Evolutionary conservation across 2,797 vertebrate genomes (phyloP), one percentile per base, ranked within the genome.

Genomic region (Coccyzus lansbergi): DNA sequence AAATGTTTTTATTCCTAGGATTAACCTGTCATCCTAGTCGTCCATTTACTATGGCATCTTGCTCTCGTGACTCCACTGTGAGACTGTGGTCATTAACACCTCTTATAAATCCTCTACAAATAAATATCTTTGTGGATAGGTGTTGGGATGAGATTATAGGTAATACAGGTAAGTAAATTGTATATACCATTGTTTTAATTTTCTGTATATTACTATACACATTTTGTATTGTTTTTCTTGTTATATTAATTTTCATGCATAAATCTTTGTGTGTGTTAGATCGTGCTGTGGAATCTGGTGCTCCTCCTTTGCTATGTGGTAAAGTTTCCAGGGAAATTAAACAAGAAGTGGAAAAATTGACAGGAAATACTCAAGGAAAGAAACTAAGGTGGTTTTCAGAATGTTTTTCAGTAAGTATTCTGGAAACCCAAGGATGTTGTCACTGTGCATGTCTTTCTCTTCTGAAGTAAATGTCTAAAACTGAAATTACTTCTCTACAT

Each of bases 1-100:
- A 69, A 86, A 55, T 63, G 20, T n/a, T 34, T 15, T 92, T 33
- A 53, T 71, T 83, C 1, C 52, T 87, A 99, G 99, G 99, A 82
- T 94, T 99, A 86, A 99, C 99, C 0, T 99, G 99, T 82, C 99
- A 99, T 74, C 99, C 99, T 42, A 98, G 95, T 72, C 98, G 98
- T 49, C 99, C 99, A 0, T 99, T 99, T 97, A 99, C 99, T 28
- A 98, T 99, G 99, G 99, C 99, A 12, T 99, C 99, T 89, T 99
- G 99, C 74, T 99, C 99, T 89, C 98, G 99, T 68, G 99, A 99
- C 97, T 99, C 99, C 22, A 99, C 99, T 6, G 99, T 99, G 93
- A 98, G 99, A 78, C 98, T 99, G 33, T 99, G 99, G 99, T 99
- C 99, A 11, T 94, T 99, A 87, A 98, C 98, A 2, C 98, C 99